These are phyloP conservation scores for Beris morrisii DNA, from an alignment of 2,888 invertebrate genomes.

Conservation along the genomic window DNA sequence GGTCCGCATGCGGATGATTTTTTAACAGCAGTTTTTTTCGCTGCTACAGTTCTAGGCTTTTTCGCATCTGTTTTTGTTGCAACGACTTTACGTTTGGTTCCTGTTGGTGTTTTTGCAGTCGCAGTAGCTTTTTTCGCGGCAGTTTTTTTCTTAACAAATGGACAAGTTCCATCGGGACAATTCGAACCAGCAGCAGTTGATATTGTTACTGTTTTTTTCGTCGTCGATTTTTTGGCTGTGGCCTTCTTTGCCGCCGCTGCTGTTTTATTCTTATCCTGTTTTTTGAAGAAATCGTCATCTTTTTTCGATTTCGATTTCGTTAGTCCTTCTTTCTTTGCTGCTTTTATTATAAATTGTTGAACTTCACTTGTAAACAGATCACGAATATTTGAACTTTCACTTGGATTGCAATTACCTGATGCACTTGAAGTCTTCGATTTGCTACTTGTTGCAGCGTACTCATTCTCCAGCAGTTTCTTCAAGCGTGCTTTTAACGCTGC, in stretches of 20 bases:
- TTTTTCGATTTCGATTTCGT: too few relatives aligned
- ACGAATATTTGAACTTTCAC: conserved; percentile 3
- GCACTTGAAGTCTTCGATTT: background rate
- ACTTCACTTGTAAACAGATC: conserved; percentile 9
- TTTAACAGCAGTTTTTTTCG: background rate
- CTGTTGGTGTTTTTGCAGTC: background rate
- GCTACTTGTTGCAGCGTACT: background rate
- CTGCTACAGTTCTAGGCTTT: background rate
- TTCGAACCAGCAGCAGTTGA: too few relatives aligned
- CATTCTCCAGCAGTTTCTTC: conserved; percentile 11
- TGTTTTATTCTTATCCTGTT: conserved; percentile 2
- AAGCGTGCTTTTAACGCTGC: conserved; percentile 14
- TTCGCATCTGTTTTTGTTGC: background rate
- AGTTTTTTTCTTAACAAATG: background rate
- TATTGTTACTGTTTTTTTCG: background rate
- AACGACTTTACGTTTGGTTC: background rate
- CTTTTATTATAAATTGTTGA: conserved; percentile 22
- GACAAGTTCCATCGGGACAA: conserved; percentile 5
- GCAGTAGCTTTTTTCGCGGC: background rate
- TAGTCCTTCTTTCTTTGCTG: conserved; percentile 12
- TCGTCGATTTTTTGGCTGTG: background rate
- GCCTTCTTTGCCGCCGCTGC: background rate
- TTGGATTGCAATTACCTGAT: conserved; percentile 15
- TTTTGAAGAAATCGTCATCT: background rate
- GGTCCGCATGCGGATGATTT: background rate